These are phyloP conservation scores for Myanophis thanlyinensis DNA, from an alignment of 2,113 vertebrate genomes.

Conservation along the genomic window DNA sequence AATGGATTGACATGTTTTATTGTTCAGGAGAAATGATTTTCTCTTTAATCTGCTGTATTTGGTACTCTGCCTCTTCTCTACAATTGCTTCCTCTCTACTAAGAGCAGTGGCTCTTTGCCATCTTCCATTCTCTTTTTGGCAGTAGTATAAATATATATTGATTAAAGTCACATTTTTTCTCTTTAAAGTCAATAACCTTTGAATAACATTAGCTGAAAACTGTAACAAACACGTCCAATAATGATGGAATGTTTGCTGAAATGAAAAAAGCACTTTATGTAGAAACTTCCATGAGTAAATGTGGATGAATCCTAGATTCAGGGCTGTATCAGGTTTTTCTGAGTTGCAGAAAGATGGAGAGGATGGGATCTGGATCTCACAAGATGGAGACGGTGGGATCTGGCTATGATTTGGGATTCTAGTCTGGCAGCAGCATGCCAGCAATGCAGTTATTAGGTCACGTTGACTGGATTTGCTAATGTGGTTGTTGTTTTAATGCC, in stretches of 20 bases:
- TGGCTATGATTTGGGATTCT: not conserved
- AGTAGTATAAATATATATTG: constrained; percentile 18
- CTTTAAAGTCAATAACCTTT: constrained; percentile 33
- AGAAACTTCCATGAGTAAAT: not conserved
- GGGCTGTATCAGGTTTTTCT: not conserved
- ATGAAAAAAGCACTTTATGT: not conserved
- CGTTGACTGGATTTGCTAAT: not conserved
- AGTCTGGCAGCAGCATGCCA: not conserved
- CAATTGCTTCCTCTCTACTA: not conserved
- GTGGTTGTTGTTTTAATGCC: not conserved
- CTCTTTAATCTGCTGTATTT: not conserved
- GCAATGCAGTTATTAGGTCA: not conserved
- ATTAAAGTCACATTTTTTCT: constrained; percentile 5
- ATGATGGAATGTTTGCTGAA: constrained; percentile 16
- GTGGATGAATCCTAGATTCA: not conserved
- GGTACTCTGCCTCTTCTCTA: not conserved
- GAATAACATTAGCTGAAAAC: constrained; percentile 30
- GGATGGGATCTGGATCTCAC: not conserved
- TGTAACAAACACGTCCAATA: constrained; percentile 15
- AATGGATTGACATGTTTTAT: not conserved
- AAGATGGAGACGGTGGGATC: not conserved
- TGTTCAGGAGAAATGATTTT: not conserved
- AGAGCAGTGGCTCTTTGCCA: constrained; percentile 11
- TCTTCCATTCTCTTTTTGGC: constrained; percentile 18
- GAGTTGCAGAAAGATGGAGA: too few relatives aligned